A percentile compares a stretch with the other conserved stretches of the same genome.
phyloP scores from a whole-genome alignment of 2,113 vertebrate species.

The Tachysurus vachellii region DNA sequence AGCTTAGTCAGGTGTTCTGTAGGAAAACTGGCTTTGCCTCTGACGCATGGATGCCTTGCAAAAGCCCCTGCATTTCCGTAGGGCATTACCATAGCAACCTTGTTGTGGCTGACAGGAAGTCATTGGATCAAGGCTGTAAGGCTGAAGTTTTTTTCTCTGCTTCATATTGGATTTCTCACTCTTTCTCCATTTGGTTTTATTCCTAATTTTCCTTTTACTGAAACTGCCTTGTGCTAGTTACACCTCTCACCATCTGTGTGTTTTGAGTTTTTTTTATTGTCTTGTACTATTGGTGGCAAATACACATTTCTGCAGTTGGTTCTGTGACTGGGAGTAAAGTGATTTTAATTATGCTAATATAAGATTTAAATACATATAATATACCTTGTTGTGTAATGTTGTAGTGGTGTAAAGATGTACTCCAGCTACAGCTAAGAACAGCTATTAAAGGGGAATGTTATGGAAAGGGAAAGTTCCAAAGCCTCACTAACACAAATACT shows the following conservation, averaged over 20 bases:
- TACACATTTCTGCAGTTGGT: neutral
- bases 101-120: slow-evolving; percentile 7
- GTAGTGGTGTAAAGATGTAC: neutral
- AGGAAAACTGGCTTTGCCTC: slow-evolving; percentile 24
- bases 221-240: neutral
- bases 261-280: neutral
- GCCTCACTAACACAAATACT: neutral
- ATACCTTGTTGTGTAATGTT: neutral
- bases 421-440: too few relatives aligned
- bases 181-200: neutral
- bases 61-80: neutral
- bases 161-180: neutral
- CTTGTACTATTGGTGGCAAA: neutral
- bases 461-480: neutral
- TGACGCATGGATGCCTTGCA: neutral
- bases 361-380: neutral
- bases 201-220: neutral
- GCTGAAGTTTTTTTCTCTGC: neutral
- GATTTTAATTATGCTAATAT: too few relatives aligned
- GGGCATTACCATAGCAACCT: slow-evolving; percentile 9
- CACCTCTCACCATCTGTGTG: neutral
- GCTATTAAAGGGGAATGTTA: neutral
- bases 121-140: slow-evolving; percentile 1
- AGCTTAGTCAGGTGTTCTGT: slow-evolving; percentile 17
- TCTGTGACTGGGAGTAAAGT: neutral